Evolutionary conservation across 2,797 vertebrate species (phyloP).

Genomic region (Chrysolophus pictus): DNA sequence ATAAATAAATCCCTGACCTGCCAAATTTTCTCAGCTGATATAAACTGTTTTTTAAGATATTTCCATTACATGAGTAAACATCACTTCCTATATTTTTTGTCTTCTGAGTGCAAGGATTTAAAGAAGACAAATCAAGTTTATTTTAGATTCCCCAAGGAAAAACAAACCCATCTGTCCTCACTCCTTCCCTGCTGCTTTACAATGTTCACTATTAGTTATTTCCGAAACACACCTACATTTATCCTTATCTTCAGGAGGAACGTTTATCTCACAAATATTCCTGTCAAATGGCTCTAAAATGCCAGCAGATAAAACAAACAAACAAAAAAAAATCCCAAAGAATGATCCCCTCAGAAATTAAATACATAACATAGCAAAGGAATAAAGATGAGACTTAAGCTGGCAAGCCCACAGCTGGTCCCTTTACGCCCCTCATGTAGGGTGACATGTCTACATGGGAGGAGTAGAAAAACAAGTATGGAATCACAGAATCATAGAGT

Average conservation of each 20-base stretch:
- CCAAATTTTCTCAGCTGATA: neutral
- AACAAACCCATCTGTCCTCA: constrained; percentile 58
- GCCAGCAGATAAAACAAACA: neutral
- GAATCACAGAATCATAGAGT: neutral
- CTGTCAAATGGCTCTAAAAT: constrained; percentile 13
- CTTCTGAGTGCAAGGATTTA: constrained; percentile 47
- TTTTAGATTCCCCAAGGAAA: constrained; percentile 65
- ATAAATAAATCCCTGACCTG: constrained; percentile 48
- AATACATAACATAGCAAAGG: neutral
- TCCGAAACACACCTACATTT: constrained; percentile 15
- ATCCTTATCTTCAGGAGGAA: constrained; percentile 26
- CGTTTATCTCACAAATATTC: constrained; percentile 28
- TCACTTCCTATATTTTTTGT: constrained; percentile 36
- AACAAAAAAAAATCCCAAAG: neutral
- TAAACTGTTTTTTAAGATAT: neutral
- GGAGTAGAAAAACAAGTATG: neutral
- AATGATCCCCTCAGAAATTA: neutral
- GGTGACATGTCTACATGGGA: neutral
- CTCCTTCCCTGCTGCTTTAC: constrained; percentile 21
- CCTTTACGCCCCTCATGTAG: accelerated
- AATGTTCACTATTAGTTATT: constrained; percentile 61
- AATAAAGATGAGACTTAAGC: neutral
- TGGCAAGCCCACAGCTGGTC: neutral
- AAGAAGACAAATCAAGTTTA: constrained; percentile 64
- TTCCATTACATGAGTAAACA: constrained; percentile 48